These are phyloP conservation scores for Condylura cristata DNA, from an alignment of 2,113 vertebrate species.

Conservation along the genomic window DNA sequence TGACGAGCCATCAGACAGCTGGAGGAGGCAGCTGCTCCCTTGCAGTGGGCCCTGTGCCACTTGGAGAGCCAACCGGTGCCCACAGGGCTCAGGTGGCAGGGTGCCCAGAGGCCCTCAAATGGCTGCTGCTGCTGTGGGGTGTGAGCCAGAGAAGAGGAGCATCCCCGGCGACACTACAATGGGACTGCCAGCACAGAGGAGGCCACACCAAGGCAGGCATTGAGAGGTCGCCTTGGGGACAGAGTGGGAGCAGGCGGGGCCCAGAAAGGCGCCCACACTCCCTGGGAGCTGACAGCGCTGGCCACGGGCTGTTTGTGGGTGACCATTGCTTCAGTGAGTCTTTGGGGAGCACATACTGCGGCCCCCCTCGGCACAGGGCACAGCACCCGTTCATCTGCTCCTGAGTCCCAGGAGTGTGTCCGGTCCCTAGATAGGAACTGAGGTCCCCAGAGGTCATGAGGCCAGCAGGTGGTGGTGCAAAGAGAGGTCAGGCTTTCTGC, in stretches of 20 bases:
- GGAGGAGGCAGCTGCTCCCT: conserved; percentile 52
- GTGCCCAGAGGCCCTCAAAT: not conserved
- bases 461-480: not conserved
- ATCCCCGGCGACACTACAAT: fast-evolving
- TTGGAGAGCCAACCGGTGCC: not conserved
- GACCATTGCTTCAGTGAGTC: too few species aligned
- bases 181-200: too few species aligned
- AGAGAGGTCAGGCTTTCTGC: not conserved
- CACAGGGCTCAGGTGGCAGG: not conserved
- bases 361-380: fast-evolving
- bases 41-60: fast-evolving
- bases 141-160: not conserved
- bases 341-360: not conserved
- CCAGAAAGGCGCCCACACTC: fast-evolving
- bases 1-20: conserved; percentile 46
- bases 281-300: fast-evolving
- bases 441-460: too few species aligned
- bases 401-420: too few species aligned
- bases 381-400: not conserved
- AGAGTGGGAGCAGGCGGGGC: not conserved
- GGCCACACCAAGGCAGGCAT: not conserved
- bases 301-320: too few species aligned
- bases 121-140: not conserved
- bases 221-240: fast-evolving
- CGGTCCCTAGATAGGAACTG: too few species aligned